Percentiles rank a stretch among this genome's conserved stretches.
Conservation (phyloP, 2,888 invertebrate species). For the Halocaridina rubra region DNA sequence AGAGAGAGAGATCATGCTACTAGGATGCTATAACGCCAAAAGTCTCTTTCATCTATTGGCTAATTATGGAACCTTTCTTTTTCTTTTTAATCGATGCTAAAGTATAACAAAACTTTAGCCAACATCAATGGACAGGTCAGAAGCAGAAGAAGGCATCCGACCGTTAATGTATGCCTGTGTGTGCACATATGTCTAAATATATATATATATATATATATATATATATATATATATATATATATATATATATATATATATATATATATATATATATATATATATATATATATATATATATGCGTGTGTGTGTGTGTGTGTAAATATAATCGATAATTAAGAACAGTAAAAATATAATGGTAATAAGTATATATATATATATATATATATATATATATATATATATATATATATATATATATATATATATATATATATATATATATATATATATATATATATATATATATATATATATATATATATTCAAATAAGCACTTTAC, state of each 20-base stretch:
- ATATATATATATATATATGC: conserved; percentile 19
- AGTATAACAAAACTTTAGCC: no score
- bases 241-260: conserved; percentile 25
- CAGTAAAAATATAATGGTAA: neutral
- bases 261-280: conserved; percentile 4
- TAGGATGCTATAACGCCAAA: no score
- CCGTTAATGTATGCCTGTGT: no score
- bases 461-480: conserved; percentile 13
- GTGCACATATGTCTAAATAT: neutral
- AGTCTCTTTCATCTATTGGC: no score
- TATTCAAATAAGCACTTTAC: no score
- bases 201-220: conserved; percentile 3
- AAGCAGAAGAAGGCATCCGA: no score
- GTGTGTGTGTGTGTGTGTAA: conserved; percentile 2
- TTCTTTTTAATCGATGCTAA: no score
- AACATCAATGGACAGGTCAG: no score
- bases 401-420: conserved; percentile 11
- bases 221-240: conserved; percentile 29
- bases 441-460: conserved; percentile 11
- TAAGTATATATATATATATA: neutral
- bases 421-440: conserved; percentile 14
- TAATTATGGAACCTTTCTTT: no score
- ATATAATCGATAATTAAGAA: neutral
- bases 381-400: neutral
- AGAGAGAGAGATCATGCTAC: no score